phyloP scores from a whole-genome alignment of 2,113 vertebrate species.

The Urocynchramus pylzowi region DNA sequence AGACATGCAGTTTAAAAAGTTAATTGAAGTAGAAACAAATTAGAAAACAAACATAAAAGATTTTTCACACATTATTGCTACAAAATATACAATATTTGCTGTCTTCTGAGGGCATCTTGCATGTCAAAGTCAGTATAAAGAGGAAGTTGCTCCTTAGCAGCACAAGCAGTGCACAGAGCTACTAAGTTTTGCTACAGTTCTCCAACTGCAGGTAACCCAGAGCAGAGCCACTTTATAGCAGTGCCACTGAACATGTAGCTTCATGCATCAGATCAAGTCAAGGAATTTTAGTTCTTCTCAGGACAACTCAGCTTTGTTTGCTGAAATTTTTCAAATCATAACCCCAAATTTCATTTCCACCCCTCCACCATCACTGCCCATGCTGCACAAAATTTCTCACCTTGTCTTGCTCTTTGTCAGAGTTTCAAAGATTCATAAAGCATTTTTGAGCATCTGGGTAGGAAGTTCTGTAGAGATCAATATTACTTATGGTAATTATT shows the following conservation, averaged over 20 bases:
- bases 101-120: not conserved
- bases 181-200: not conserved
- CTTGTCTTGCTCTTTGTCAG: not conserved
- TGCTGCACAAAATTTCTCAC: not conserved
- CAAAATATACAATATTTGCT: not conserved
- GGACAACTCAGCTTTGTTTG: not conserved
- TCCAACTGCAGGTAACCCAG: not conserved
- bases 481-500: not conserved
- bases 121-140: not conserved
- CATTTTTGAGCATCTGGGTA: not conserved
- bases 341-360: not conserved
- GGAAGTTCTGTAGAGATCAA: not conserved
- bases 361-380: no score
- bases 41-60: slow-evolving; percentile 16
- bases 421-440: not conserved
- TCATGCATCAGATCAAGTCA: not conserved
- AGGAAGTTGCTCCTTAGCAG: not conserved
- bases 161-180: not conserved
- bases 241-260: not conserved
- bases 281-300: not conserved
- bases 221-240: not conserved
- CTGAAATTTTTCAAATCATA: fast-evolving
- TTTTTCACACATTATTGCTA: not conserved
- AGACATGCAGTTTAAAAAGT: slow-evolving; percentile 54
- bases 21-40: slow-evolving; percentile 62